These are phyloP conservation scores for Brachyalestes nurse DNA, from an alignment of 2,797 vertebrate species.

Conservation along the genomic window DNA sequence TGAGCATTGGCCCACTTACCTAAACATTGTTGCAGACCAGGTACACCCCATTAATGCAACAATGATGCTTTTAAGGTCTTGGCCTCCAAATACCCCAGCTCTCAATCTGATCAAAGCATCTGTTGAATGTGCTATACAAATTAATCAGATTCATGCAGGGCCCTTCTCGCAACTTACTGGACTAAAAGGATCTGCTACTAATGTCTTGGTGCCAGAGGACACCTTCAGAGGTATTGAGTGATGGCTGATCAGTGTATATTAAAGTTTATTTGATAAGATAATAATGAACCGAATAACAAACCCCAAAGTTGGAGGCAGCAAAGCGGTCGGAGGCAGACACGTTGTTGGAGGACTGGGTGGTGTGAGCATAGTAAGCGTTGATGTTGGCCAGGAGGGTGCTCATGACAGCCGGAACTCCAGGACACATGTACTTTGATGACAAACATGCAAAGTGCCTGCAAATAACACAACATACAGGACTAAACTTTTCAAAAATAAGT, in stretches of 20 bases:
- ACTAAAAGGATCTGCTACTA: too few species aligned
- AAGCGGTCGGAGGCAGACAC: slow-evolving; percentile 97
- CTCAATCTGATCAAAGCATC: too few species aligned
- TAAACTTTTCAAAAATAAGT: neutral
- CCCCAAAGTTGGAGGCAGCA: slow-evolving; percentile 97
- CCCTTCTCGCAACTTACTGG: too few species aligned
- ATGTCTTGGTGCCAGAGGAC: too few species aligned
- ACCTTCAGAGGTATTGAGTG: too few species aligned
- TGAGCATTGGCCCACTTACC: too few species aligned
- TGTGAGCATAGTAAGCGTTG: slow-evolving; percentile 97
- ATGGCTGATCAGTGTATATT: neutral
- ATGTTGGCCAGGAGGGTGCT: slow-evolving; percentile 98
- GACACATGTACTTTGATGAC: slow-evolving; percentile 98
- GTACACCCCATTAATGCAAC: too few species aligned
- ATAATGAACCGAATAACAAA: slow-evolving; percentile 71
- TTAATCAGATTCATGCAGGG: too few species aligned
- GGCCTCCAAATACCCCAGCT: too few species aligned
- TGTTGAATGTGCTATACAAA: too few species aligned
- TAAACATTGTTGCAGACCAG: too few species aligned
- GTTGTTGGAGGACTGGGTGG: slow-evolving; percentile 93
- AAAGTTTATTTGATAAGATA: neutral
- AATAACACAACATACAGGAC: slow-evolving; percentile 68
- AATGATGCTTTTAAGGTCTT: too few species aligned
- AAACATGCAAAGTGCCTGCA: slow-evolving; percentile 95
- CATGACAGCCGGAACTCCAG: slow-evolving; percentile 96